These are phyloP conservation scores for Drosophila paulistorum DNA, from an alignment of 1,140 invertebrate species.

Conservation along the genomic window DNA sequence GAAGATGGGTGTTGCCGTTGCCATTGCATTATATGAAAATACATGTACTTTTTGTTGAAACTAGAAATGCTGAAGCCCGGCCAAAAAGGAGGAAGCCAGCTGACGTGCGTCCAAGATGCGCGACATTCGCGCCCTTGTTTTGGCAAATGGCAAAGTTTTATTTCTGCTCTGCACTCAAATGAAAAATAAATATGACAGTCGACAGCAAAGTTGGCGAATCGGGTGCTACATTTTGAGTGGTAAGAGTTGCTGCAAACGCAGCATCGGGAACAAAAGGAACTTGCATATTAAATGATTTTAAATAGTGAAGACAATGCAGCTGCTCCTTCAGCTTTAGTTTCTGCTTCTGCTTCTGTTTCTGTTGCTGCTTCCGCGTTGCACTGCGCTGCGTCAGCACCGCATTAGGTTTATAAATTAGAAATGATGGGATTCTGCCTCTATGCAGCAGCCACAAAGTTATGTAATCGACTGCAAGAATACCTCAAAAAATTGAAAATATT, in stretches of 20 bases:
- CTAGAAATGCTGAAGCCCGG: slow-evolving; percentile 19
- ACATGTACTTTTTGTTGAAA: slow-evolving; percentile 66
- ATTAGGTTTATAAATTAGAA: slow-evolving; percentile 81
- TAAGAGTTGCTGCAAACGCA: background rate
- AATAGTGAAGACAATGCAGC: slow-evolving; percentile 74
- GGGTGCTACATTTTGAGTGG: background rate
- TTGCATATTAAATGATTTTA: slow-evolving; percentile 82
- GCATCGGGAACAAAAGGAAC: slow-evolving; percentile 65
- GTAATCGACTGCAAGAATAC: slow-evolving; percentile 41
- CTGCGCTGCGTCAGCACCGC: slow-evolving; percentile 64
- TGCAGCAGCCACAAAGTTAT: slow-evolving; percentile 23
- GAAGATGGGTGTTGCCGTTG: slow-evolving; percentile 21
- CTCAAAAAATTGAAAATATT: background rate
- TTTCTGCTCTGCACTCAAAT: slow-evolving; percentile 77
- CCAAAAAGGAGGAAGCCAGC: slow-evolving; percentile 54
- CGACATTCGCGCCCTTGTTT: slow-evolving; percentile 77
- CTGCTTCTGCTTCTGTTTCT: background rate
- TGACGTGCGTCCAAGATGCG: slow-evolving; percentile 73
- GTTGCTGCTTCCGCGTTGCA: slow-evolving; percentile 10
- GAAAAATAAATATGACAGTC: slow-evolving; percentile 82
- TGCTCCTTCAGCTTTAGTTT: slow-evolving; percentile 25
- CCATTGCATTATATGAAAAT: slow-evolving; percentile 73
- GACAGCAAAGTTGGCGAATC: slow-evolving; percentile 48
- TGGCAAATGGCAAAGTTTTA: slow-evolving; percentile 81
- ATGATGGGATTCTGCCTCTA: slow-evolving; percentile 61